Percentiles rank a stretch among this genome's conserved stretches.
These are phyloP conservation scores for Tauraco erythrolophus DNA, from an alignment of 2,113 vertebrate species.

Conservation along the genomic window DNA sequence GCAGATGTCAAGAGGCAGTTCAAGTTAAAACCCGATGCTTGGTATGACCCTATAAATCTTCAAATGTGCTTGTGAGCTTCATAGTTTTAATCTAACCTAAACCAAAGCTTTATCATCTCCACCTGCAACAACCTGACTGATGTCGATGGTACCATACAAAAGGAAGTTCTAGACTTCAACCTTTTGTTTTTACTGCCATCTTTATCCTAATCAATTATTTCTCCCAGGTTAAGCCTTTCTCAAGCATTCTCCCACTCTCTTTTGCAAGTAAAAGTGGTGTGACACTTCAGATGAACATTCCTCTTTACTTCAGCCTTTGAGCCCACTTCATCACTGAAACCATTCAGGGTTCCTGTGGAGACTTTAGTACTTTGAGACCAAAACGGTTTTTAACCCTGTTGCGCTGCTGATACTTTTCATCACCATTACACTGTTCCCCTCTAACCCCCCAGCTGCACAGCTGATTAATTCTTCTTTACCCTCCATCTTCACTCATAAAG, in stretches of 20 bases:
- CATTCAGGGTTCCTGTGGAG: not conserved
- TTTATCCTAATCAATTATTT: not conserved
- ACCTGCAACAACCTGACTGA: not conserved
- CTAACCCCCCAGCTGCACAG: not conserved
- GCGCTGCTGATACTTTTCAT: not conserved
- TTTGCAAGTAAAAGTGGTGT: not conserved
- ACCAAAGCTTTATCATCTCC: not conserved
- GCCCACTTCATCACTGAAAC: not conserved
- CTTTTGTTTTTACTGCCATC: not conserved
- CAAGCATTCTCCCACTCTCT: not conserved
- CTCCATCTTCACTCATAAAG: not conserved
- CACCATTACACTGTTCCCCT: not conserved
- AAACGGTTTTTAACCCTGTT: not conserved
- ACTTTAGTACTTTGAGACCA: not conserved
- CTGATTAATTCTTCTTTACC: not conserved
- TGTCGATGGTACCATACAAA: not conserved
- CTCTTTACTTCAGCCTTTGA: not conserved
- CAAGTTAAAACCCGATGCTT: not conserved
- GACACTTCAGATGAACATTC: not conserved
- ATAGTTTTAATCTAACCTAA: not conserved
- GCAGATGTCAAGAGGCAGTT: not conserved
- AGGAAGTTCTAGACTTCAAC: not conserved
- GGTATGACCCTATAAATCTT: not conserved
- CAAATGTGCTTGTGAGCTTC: not conserved
- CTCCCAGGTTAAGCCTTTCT: not conserved